These are phyloP conservation scores for Euschistus heros DNA, from an alignment of 1,140 invertebrate genomes.

Conservation along the genomic window DNA sequence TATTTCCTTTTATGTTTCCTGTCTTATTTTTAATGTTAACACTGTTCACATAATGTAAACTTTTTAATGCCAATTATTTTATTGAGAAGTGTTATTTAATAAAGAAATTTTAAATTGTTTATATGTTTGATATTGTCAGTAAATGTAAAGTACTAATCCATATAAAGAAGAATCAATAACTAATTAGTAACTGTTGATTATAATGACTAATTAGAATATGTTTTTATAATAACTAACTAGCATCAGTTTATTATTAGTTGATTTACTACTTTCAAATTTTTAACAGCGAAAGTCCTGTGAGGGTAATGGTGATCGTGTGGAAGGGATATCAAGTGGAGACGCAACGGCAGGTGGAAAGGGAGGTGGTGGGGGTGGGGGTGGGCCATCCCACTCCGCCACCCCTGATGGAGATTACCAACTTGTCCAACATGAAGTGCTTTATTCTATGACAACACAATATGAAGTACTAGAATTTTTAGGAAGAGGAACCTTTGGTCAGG, in stretches of 20 bases:
- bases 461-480: slow-evolving; percentile 98
- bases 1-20: too few relatives aligned
- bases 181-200: background rate
- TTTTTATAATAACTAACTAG: background rate
- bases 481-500: slow-evolving; percentile 95
- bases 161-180: too few relatives aligned
- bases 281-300: slow-evolving; percentile 49
- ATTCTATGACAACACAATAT: slow-evolving; percentile 85
- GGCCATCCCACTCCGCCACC: slow-evolving; percentile 39
- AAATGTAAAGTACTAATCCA: too few relatives aligned
- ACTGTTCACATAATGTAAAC: too few relatives aligned
- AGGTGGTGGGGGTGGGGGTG: slow-evolving; percentile 31
- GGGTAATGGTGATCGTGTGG: slow-evolving; percentile 47
- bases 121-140: too few relatives aligned
- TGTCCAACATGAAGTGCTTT: slow-evolving; percentile 93
- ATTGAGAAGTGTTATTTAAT: too few relatives aligned
- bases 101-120: too few relatives aligned
- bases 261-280: slow-evolving; percentile 1
- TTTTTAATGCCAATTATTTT: too few relatives aligned
- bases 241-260: background rate
- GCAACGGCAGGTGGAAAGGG: slow-evolving; percentile 65
- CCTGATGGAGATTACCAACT: slow-evolving; percentile 95
- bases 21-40: too few relatives aligned
- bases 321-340: slow-evolving; percentile 35
- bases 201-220: background rate